Conservation (phyloP, 2,888 invertebrate genomes). For the Cantharis rustica region DNA sequence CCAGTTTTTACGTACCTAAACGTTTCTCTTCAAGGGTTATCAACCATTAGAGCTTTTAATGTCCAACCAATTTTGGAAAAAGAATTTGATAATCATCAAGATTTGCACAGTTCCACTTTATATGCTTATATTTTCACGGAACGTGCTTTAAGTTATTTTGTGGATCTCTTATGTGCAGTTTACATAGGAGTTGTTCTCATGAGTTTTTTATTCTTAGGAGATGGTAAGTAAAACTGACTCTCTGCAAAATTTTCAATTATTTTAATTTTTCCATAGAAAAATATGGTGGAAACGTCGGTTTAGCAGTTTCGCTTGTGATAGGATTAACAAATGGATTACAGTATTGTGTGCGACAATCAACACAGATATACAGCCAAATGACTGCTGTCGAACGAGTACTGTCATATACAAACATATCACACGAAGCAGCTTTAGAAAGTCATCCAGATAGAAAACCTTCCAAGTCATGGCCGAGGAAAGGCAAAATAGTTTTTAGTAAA, state of each 20-base stretch:
- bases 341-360: conserved; percentile 76
- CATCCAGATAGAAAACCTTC: conserved; percentile 67
- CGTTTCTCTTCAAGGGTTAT: conserved; percentile 79
- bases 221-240: background rate
- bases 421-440: conserved; percentile 66
- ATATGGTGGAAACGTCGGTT: conserved; percentile 52
- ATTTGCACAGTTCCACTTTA: background rate
- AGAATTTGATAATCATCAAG: conserved; percentile 72
- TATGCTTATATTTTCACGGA: background rate
- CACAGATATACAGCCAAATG: conserved; percentile 73
- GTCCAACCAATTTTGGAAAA: conserved; percentile 67
- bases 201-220: background rate
- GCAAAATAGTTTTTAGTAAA: conserved; percentile 69
- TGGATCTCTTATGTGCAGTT: background rate
- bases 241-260: conserved; percentile 44
- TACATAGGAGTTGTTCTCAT: background rate
- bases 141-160: background rate
- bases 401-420: conserved; percentile 57
- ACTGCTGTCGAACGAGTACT: conserved; percentile 84
- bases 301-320: conserved; percentile 53
- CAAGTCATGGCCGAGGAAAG: conserved; percentile 74
- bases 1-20: conserved; percentile 89
- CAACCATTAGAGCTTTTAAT: conserved; percentile 79
- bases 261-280: conserved; percentile 39
- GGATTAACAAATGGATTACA: conserved; percentile 65